Evolutionary conservation across 1,140 invertebrate genomes (phyloP).

Genomic region (Zaprionus ghesquierei): DNA sequence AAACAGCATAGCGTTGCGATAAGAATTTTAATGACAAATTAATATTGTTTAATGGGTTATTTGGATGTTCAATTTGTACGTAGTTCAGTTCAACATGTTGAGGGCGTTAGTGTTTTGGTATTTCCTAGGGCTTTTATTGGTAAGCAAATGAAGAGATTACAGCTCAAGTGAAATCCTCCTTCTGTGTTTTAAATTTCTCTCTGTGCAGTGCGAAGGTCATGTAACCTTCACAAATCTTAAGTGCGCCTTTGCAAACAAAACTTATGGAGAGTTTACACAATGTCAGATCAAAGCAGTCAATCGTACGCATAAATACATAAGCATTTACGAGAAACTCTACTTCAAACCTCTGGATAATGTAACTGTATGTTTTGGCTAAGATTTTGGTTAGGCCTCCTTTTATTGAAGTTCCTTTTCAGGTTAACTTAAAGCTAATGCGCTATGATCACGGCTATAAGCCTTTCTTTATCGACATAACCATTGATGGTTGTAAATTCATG

Average conservation of each 20-base stretch:
- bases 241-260: slow-evolving; percentile 6
- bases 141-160: neutral
- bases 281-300: slow-evolving; percentile 51
- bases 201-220: neutral
- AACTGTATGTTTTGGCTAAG: neutral
- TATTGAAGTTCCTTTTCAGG: neutral
- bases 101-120: neutral
- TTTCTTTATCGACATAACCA: slow-evolving; percentile 12
- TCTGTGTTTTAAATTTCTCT: neutral
- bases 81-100: neutral
- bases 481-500: slow-evolving; percentile 23
- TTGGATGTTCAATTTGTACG: neutral
- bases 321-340: neutral
- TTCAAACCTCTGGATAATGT: slow-evolving; percentile 5
- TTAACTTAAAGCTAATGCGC: neutral
- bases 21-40: neutral
- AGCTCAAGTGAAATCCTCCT: neutral
- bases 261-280: neutral
- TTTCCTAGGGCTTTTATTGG: neutral
- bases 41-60: neutral
- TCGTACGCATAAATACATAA: slow-evolving; percentile 27
- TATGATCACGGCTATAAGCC: slow-evolving; percentile 34
- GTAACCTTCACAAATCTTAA: slow-evolving; percentile 45
- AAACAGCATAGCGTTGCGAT: neutral
- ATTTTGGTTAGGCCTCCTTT: neutral